A percentile compares a stretch with the other conserved stretches of the same genome.
phyloP scores from a whole-genome alignment of 1,140 invertebrate species.

The Drosophila subpulchrella region DNA sequence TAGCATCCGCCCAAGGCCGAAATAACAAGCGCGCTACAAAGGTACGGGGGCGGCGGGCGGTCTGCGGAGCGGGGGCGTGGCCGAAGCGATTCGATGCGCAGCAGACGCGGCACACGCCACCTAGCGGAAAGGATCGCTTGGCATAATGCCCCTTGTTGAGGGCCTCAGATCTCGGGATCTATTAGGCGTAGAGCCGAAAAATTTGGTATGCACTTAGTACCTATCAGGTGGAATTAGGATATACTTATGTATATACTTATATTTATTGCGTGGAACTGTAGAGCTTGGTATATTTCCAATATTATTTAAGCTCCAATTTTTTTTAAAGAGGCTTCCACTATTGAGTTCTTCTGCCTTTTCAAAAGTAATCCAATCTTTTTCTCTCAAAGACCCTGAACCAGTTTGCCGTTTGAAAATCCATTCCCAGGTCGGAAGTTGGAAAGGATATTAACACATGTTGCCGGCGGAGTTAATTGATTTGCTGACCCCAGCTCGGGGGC shows the following conservation, averaged over 20 bases:
- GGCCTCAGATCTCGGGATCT: conserved; percentile 1
- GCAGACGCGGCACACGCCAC: conserved; percentile 50
- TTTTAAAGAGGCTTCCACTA: no score
- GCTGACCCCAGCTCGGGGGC: conserved; percentile 56
- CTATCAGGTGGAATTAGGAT: background rate
- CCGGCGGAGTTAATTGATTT: conserved; percentile 79
- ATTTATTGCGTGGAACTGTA: no score
- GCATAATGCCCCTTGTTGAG: background rate
- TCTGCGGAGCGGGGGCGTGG: conserved; percentile 33
- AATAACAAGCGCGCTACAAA: conserved; percentile 1
- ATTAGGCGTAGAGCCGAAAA: no score
- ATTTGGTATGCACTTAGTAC: background rate
- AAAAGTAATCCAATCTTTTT: background rate
- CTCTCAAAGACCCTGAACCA: conserved; percentile 7
- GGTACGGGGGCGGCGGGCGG: conserved; percentile 29
- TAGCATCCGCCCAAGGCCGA: conserved; percentile 37
- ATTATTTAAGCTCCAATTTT: no score
- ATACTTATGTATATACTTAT: no score
- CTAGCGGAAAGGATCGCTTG: conserved; percentile 6
- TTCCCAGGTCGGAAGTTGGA: conserved; percentile 62
- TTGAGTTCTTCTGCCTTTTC: background rate
- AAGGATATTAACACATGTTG: conserved; percentile 84
- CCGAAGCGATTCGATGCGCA: conserved; percentile 32
- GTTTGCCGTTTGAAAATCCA: conserved; percentile 29
- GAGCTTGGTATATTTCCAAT: no score